Conservation (phyloP, 2,797 vertebrate genomes). For the Cynodonichthys magdalenae region DNA sequence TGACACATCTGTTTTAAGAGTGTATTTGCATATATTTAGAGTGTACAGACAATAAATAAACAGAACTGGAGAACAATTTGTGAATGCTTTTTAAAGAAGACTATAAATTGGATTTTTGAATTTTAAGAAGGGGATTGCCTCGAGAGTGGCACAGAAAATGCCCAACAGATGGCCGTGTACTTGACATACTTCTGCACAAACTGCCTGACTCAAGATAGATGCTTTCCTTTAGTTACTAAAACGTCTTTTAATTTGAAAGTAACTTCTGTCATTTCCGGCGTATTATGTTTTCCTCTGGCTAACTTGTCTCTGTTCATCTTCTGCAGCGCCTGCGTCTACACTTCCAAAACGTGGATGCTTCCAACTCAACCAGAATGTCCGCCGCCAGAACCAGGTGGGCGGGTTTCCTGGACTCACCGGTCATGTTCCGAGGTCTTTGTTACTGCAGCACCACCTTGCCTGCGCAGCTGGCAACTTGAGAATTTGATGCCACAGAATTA, state of each 20-base stretch:
- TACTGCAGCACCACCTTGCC: slow-evolving; percentile 23
- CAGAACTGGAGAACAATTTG: too few relatives aligned
- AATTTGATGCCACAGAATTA: neutral
- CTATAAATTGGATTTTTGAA: neutral
- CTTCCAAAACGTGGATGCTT: slow-evolving; percentile 61
- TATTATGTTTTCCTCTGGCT: neutral
- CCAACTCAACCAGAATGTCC: slow-evolving; percentile 67
- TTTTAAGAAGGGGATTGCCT: neutral
- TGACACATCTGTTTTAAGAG: too few relatives aligned
- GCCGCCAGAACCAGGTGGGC: slow-evolving; percentile 61
- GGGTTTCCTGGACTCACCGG: slow-evolving; percentile 67
- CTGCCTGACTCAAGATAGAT: neutral
- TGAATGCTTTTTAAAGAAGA: too few relatives aligned
- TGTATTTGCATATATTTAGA: too few relatives aligned
- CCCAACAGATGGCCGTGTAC: slow-evolving; percentile 15
- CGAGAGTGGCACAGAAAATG: neutral
- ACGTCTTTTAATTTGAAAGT: slow-evolving; percentile 45
- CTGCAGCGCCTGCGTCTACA: slow-evolving; percentile 65
- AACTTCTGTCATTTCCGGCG: slow-evolving; percentile 9
- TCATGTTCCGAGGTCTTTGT: slow-evolving; percentile 52
- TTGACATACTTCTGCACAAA: slow-evolving; percentile 15
- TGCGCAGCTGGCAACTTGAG: slow-evolving; percentile 13
- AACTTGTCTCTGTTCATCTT: slow-evolving; percentile 37
- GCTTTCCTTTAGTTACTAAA: too few relatives aligned
- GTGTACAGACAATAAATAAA: too few relatives aligned